These are phyloP conservation scores for Neosalanx taihuensis DNA, from an alignment of 2,797 vertebrate genomes.

Conservation along the genomic window DNA sequence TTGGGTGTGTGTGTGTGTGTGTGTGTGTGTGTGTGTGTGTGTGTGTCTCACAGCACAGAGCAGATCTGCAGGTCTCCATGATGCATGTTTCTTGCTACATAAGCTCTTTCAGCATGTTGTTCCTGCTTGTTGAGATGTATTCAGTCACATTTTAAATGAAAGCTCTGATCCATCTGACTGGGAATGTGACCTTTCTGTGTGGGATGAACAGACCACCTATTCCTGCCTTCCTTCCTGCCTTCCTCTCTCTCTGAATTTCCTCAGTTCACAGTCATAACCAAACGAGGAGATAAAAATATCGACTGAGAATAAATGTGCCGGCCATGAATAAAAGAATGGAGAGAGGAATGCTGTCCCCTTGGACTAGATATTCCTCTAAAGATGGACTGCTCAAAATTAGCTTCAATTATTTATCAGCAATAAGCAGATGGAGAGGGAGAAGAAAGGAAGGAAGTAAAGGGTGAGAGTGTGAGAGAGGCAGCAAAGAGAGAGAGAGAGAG, in stretches of 20 bases:
- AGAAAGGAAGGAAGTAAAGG: not conserved
- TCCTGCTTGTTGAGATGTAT: slow-evolving; percentile 5
- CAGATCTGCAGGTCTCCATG: slow-evolving; percentile 4
- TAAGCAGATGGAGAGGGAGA: slow-evolving; percentile 21
- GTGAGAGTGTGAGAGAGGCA: not conserved
- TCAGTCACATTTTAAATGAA: slow-evolving; percentile 19
- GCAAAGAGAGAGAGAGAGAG: not conserved
- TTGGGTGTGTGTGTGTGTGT: too few relatives aligned
- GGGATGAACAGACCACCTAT: not conserved
- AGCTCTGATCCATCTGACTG: not conserved
- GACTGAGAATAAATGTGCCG: slow-evolving; percentile 41
- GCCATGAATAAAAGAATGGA: slow-evolving; percentile 56
- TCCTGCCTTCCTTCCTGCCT: not conserved
- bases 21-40: slow-evolving; percentile 16
- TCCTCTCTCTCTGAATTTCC: not conserved
- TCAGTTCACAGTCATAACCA: slow-evolving; percentile 9
- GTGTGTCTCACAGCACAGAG: slow-evolving; percentile 20
- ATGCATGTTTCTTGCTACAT: not conserved
- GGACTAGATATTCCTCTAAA: slow-evolving; percentile 49
- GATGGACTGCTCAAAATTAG: slow-evolving; percentile 56
- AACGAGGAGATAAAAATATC: slow-evolving; percentile 49
- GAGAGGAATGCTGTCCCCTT: slow-evolving; percentile 39
- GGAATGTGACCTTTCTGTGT: not conserved
- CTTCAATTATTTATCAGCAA: slow-evolving; percentile 66
- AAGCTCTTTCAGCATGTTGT: not conserved